Percentiles rank a stretch among this genome's conserved stretches.
Evolutionary conservation across 1,140 invertebrate species (phyloP).

Genomic region (Ceratosolen fusciceps): DNA sequence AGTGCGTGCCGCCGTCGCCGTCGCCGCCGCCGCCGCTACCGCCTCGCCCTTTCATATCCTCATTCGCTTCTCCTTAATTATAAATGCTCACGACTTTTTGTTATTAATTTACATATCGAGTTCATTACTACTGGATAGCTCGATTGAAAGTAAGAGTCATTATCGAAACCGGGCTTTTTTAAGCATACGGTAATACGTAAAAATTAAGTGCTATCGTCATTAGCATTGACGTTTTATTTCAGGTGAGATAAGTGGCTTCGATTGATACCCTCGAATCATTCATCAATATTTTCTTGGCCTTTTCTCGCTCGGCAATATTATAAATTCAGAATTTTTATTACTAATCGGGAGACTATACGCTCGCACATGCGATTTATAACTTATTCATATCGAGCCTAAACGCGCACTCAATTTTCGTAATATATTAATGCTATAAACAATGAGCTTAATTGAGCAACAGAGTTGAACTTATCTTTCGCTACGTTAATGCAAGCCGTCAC

Average conservation of each 20-base stretch:
- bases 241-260: neutral
- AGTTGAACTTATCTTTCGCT: neutral
- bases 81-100: neutral
- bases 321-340: neutral
- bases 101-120: slow-evolving; percentile 23
- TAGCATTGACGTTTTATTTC: neutral
- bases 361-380: neutral
- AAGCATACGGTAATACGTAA: neutral
- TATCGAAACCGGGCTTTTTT: neutral
- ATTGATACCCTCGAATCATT: slow-evolving; percentile 1
- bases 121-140: slow-evolving; percentile 14
- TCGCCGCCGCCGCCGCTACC: neutral
- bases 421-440: neutral
- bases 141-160: neutral
- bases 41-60: too few species aligned
- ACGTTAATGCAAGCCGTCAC: neutral
- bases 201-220: slow-evolving; percentile 1
- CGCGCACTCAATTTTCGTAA: neutral
- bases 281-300: neutral
- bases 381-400: neutral
- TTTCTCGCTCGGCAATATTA: neutral
- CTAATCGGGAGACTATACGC: neutral
- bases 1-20: neutral
- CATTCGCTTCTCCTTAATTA: slow-evolving; percentile 24
- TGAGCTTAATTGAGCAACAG: neutral